These are phyloP conservation scores for Xenopus borealis DNA, from an alignment of 2,113 vertebrate species.

Conservation along the genomic window DNA sequence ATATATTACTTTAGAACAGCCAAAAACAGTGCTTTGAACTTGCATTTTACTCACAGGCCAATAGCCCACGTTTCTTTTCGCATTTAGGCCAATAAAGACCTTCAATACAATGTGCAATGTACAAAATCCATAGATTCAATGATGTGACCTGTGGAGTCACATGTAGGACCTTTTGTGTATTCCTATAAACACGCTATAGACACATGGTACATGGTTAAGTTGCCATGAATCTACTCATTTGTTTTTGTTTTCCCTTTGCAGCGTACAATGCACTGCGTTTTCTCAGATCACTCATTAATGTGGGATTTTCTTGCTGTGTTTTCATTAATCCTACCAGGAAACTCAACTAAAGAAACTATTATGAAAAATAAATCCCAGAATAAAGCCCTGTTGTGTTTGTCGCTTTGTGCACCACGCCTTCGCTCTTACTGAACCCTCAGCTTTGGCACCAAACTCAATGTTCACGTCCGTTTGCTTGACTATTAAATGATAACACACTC, in stretches of 20 bases:
- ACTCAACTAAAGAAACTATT: constrained; percentile 1
- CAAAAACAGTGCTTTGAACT: too few species aligned
- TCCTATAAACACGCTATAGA: too few species aligned
- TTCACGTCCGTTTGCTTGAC: background rate
- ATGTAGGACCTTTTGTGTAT: too few species aligned
- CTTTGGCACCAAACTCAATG: background rate
- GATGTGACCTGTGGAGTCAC: too few species aligned
- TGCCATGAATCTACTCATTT: background rate
- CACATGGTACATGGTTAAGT: too few species aligned
- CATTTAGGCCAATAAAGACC: too few species aligned
- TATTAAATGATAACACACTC: background rate
- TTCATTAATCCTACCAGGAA: constrained; percentile 10
- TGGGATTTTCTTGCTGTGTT: background rate
- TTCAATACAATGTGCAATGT: too few species aligned
- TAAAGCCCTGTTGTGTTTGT: background rate
- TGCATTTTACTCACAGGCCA: too few species aligned
- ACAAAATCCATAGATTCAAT: too few species aligned
- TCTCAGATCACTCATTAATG: background rate
- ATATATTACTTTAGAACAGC: too few species aligned
- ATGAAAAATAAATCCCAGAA: background rate
- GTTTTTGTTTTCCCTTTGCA: background rate
- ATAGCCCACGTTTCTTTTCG: too few species aligned
- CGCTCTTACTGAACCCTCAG: background rate
- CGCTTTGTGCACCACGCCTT: constrained; percentile 4
- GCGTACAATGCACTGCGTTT: background rate